These are phyloP conservation scores for Diogma glabrata DNA, from an alignment of 2,888 invertebrate species.

Conservation along the genomic window DNA sequence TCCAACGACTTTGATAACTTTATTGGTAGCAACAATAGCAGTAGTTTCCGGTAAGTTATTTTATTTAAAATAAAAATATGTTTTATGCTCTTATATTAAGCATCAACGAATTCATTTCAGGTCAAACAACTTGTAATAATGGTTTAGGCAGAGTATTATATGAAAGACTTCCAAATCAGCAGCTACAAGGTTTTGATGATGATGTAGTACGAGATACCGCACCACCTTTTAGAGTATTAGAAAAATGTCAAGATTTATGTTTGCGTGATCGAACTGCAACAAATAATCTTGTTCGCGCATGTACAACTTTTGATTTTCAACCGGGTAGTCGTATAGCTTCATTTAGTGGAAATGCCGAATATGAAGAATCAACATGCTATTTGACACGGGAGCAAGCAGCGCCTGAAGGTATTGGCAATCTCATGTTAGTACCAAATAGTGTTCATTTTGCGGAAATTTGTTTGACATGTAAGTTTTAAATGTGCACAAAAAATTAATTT, in stretches of 20 bases:
- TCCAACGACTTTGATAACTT: slow-evolving; percentile 9
- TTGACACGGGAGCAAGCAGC: slow-evolving; percentile 74
- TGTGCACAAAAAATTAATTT: too few species aligned
- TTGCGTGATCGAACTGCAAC: slow-evolving; percentile 63
- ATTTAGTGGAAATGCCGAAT: slow-evolving; percentile 69
- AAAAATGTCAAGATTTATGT: slow-evolving; percentile 80
- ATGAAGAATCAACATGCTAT: slow-evolving; percentile 81
- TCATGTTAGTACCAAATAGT: slow-evolving; percentile 81
- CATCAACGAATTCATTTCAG: too few species aligned
- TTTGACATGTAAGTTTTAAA: slow-evolving; percentile 60
- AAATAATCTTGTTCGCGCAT: slow-evolving; percentile 72
- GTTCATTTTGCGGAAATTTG: slow-evolving; percentile 86
- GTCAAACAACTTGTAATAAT: slow-evolving; percentile 82
- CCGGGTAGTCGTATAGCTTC: slow-evolving; percentile 77
- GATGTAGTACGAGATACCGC: slow-evolving; percentile 77
- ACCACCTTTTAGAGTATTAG: slow-evolving; percentile 75
- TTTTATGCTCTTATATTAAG: not conserved
- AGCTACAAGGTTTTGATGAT: slow-evolving; percentile 79
- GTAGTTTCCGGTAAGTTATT: slow-evolving; percentile 17
- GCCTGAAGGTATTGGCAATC: slow-evolving; percentile 77
- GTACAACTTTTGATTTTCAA: slow-evolving; percentile 83
- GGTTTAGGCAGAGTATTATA: slow-evolving; percentile 81
- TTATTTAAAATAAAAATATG: not conserved
- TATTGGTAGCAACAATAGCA: slow-evolving; percentile 16
- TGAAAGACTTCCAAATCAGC: slow-evolving; percentile 79